phyloP scores from a whole-genome alignment of 2,113 vertebrate species.

The Cichladusa arquata region DNA sequence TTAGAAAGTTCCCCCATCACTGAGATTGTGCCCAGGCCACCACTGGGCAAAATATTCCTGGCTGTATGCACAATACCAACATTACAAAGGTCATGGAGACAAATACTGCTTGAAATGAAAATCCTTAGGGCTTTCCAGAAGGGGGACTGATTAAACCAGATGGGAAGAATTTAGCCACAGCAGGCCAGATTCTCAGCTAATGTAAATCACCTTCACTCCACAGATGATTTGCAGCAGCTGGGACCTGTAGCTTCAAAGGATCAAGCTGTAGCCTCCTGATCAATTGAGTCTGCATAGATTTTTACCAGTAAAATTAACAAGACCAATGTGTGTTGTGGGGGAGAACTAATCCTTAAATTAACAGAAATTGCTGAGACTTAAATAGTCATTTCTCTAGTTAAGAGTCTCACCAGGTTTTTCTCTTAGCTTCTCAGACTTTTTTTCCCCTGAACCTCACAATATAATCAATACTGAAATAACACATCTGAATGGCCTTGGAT shows the following conservation, averaged over 20 bases:
- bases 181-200: not conserved
- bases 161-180: constrained; percentile 27
- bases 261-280: not conserved
- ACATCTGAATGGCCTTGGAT: constrained; percentile 31
- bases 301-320: constrained; percentile 47
- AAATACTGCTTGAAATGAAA: not conserved
- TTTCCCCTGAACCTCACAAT: constrained; percentile 1
- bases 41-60: not conserved
- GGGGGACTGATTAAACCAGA: constrained; percentile 22
- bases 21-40: not conserved
- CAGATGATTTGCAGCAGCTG: constrained; percentile 26
- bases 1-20: not conserved
- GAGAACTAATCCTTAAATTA: constrained; percentile 30
- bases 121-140: constrained; percentile 24
- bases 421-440: constrained; percentile 19
- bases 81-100: not conserved
- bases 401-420: constrained; percentile 11
- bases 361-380: constrained; percentile 37
- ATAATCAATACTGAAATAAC: constrained; percentile 17
- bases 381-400: constrained; percentile 47
- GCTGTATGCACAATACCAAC: not conserved
- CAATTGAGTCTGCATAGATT: constrained; percentile 22
- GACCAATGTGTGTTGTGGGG: not conserved
- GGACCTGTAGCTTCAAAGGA: constrained; percentile 28
- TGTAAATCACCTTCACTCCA: constrained; percentile 5